Evolutionary conservation across 2,797 vertebrate genomes (phyloP), one percentile per base, ranked within the genome.

Genomic region (Bradypodion ventrale): DNA sequence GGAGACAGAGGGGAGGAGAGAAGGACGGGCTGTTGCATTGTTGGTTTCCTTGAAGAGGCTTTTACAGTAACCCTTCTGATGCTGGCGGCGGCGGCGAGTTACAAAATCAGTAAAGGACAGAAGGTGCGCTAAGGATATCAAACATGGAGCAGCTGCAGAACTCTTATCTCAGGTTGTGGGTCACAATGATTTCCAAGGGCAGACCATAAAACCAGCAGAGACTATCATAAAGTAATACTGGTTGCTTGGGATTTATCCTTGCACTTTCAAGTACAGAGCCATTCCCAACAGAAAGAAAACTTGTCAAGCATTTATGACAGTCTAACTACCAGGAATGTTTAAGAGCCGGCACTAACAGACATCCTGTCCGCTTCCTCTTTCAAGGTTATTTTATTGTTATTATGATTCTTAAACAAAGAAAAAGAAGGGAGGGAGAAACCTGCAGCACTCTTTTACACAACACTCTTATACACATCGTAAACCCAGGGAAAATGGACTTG

Each of bases 351-450:
- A 90, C 10, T 52, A 78, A 68, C 1, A 40, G 42, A 81, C 90
- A 94, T 95, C 93, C 92, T 91, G 87, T 63, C 5, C 7, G 88
- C 90, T 95, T 96, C 95, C 91, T 92, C 91, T 93, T 95, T 91
- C 87, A 88, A 83, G 59, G 42, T 1, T 84, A 56, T 32, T 84
- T 68, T 75, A n/a, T 63, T 83, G 77, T 80, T 84, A 52, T 44
- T 87, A 65, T 77, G 27, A 65, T 83, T 82, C 80, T 66, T 87
- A 44, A 23, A 78, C n/a, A 19, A 44, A 66, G 9, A 63, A 35
- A 62, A 29, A 72, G 27, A 40, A 60, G 42, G 13, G 19, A 37
- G 2, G 9, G 19, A 9, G 32, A 35, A 76, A n/a, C 10, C 32
- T 32, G 5, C 19, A 16, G 19, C 12, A 60, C 87, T n/a, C n/a